Base-by-base conservation (phyloP, 30 jellyfish, hydroid and myxozoan genomes). In the Clytia hemisphaerica region DNA sequence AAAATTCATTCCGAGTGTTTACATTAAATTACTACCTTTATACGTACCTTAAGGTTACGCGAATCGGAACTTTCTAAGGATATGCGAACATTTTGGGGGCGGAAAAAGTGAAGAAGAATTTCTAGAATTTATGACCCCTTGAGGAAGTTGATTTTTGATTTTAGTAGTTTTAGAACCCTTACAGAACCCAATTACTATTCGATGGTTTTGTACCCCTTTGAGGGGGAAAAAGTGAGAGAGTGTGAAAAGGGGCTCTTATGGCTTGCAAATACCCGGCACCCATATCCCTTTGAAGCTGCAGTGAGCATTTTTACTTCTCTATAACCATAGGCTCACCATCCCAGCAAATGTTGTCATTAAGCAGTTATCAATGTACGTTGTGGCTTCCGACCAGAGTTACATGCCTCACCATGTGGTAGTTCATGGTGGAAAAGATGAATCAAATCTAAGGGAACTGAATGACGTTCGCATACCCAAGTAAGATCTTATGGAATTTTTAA, bases 381-480 rank as follows among this genome's bases (percentile, higher is more conserved):
- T 80, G 0, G 66, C 96, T 19, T 62, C 93, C 0, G 96, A 86
- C 51, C 94, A 86, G 63, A 86, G 96, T 45, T 86, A 86, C 76
- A 86, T 86, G 96, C 96, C 96, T 1, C 93, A 86, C 21, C 86
- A 61, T 35, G 88, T 86, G 12, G 90, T 74, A 14, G 88, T 86
- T 1, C 72, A 84, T 16, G 96, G 86, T 26, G 96, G 96, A 2
- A 44, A 85, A 15, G 90, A 73, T 65, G 86, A 37, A 36, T 75
- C 81, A 45, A 83, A 72, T 40, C 71, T 78, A 18, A 67, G 92
- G 2, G 96, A 78, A 6, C 44, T 86, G 29, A 66, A 34, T 34
- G 93, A 86, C 29, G 83, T 73, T 24, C 88, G 70, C 36, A 73
- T 86, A n/a, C 96, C 96, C 35, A 67, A 72, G 87, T 77, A 51